These are phyloP conservation scores for Tachypleus tridentatus DNA, from an alignment of 1,140 invertebrate genomes.

Conservation along the genomic window DNA sequence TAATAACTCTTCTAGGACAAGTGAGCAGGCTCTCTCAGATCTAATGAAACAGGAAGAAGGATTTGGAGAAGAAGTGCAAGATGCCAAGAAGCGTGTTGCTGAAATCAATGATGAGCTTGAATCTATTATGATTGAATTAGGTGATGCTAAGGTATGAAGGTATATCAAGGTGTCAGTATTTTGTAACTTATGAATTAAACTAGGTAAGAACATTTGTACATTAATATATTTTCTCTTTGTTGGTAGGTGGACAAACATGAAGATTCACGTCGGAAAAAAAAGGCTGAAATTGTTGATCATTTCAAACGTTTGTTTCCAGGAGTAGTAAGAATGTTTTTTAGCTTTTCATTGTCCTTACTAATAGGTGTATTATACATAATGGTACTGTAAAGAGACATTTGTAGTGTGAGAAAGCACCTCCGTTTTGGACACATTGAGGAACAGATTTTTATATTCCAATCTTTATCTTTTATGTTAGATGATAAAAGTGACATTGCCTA, in stretches of 20 bases:
- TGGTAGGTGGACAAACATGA: slow-evolving; percentile 80
- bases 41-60: slow-evolving; percentile 24
- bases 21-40: slow-evolving; percentile 22
- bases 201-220: too few relatives aligned
- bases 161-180: too few relatives aligned
- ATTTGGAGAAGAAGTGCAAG: slow-evolving; percentile 61
- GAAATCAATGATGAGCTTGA: slow-evolving; percentile 78
- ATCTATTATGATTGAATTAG: slow-evolving; percentile 78
- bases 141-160: slow-evolving; percentile 62
- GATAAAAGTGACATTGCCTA: too few relatives aligned
- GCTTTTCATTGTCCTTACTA: too few relatives aligned
- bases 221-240: too few relatives aligned
- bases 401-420: too few relatives aligned
- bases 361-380: too few relatives aligned
- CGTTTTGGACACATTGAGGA: too few relatives aligned
- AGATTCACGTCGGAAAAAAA: slow-evolving; percentile 83
- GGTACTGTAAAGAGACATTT: too few relatives aligned
- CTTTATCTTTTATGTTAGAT: too few relatives aligned
- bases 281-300: slow-evolving; percentile 96
- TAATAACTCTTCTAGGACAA: slow-evolving; percentile 8
- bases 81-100: slow-evolving; percentile 74
- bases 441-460: too few relatives aligned
- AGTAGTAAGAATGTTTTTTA: slow-evolving; percentile 51
- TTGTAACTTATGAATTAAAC: too few relatives aligned
- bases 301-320: slow-evolving; percentile 94